Evolutionary conservation across 2,113 vertebrate genomes (phyloP).

Genomic region (Grammomys dolichurus): DNA sequence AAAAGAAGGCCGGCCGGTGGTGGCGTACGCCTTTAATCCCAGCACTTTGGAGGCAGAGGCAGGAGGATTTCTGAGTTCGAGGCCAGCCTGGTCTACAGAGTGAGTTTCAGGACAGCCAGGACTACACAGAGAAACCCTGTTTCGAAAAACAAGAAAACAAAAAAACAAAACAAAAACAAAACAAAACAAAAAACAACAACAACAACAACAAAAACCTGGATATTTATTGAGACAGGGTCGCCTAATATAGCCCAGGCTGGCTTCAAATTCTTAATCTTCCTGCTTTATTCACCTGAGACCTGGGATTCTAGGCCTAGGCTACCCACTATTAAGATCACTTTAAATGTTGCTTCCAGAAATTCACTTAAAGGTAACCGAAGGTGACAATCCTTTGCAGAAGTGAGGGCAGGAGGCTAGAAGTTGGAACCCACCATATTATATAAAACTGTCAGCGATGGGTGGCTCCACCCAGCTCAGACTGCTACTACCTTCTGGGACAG

Average conservation of each 20-base stretch:
- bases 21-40: too few species aligned
- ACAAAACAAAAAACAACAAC: too few species aligned
- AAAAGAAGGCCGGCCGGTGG: too few species aligned
- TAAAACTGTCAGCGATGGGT: fast-evolving
- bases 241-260: not conserved
- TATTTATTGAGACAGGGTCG: not conserved
- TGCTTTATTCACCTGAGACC: not conserved
- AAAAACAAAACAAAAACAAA: too few species aligned
- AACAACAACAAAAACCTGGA: too few species aligned
- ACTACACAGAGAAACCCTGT: too few species aligned
- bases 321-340: not conserved
- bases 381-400: not conserved
- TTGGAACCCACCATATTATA: fast-evolving
- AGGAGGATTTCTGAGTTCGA: too few species aligned
- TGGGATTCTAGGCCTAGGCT: not conserved
- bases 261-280: not conserved
- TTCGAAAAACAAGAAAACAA: too few species aligned
- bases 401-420: not conserved
- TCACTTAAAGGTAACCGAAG: not conserved
- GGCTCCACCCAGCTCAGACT: fast-evolving
- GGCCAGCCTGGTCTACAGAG: too few species aligned
- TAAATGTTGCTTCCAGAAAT: not conserved
- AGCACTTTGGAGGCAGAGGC: too few species aligned
- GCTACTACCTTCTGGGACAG: not conserved
- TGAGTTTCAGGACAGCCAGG: too few species aligned